A percentile compares a stretch with the other conserved stretches of the same genome.
Evolutionary conservation across 2,888 invertebrate species (phyloP).

Genomic region (Abrostola triplasia): DNA sequence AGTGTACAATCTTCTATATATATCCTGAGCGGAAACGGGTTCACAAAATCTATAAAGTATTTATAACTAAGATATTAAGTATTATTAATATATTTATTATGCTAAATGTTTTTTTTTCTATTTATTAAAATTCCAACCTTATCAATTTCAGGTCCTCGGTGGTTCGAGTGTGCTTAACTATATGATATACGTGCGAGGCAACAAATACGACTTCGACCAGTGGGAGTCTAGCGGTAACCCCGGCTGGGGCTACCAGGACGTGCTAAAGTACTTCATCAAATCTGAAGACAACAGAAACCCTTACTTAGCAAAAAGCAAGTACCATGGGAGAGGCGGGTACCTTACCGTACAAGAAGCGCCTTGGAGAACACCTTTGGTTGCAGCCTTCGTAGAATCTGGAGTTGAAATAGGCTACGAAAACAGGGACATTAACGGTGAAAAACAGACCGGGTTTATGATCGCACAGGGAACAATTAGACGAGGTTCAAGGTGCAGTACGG

Average conservation of each 20-base stretch:
- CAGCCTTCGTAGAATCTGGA: constrained; percentile 95
- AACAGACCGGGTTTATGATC: constrained; percentile 94
- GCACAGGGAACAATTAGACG: constrained; percentile 94
- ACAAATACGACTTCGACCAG: constrained; percentile 94
- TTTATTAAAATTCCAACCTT: neutral
- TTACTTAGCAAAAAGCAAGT: constrained; percentile 91
- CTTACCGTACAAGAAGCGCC: constrained; percentile 95
- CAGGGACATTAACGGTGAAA: constrained; percentile 94
- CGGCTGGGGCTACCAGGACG: constrained; percentile 96
- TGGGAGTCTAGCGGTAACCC: constrained; percentile 96
- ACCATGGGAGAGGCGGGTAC: constrained; percentile 92
- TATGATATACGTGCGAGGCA: constrained; percentile 97
- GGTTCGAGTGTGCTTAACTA: constrained; percentile 96
- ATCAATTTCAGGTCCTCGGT: constrained; percentile 91
- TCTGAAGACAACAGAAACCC: constrained; percentile 96
- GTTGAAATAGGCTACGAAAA: constrained; percentile 94
- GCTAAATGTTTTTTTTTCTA: too few species aligned
- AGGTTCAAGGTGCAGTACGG: constrained; percentile 95
- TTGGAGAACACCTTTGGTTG: constrained; percentile 94
- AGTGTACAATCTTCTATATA: too few species aligned
- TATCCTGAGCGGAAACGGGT: too few species aligned
- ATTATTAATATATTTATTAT: too few species aligned
- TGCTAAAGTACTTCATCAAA: constrained; percentile 96
- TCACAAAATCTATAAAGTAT: too few species aligned
- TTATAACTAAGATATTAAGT: too few species aligned